Evolutionary conservation across 2,797 vertebrate species (phyloP), one percentile per base, ranked within the genome.

Genomic region (Chrysolophus pictus): DNA sequence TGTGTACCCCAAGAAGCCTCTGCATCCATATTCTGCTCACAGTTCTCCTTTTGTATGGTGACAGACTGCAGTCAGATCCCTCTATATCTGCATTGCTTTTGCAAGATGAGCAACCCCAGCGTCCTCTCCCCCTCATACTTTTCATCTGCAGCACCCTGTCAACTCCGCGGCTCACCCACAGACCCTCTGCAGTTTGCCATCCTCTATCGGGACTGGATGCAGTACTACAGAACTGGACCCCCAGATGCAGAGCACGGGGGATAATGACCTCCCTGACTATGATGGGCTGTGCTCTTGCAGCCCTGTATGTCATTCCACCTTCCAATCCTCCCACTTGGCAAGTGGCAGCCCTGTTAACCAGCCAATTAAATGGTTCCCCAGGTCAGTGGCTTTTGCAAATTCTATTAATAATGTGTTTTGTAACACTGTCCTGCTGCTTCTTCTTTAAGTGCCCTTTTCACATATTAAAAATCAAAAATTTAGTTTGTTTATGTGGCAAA

Each of bases 131-230:
- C 8, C 21, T 44, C 17, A 4, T 0, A 31, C 24, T 7, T 18
- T 0, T 0, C 0, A 3, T 39, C n/a, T 67, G n/a, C 65, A 62
- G 63, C 2, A 6, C 5, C 47, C 58, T 47, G 35, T 11, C 23
- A 26, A 35, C 51, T 24, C 56, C 10, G 24, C 14, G 37, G 22
- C 46, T 69, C 51, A 73, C 17, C 58, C 64, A 35, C 47, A 44
- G 60, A 64, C 21, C 4, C 29, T 47, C 72, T 77, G 39, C 29
- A 80, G 42, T 39, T 67, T 63, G 39, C 22, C 60, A 55, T 14
- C 15, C 64, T 55, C 26, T 31, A 37, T 70, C 47, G 19, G 51
- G 58, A 23, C 28, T 58, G 49, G 44, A 33, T 14, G 19, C 1
- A 3, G 29, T 41, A 29, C 28, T 22, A 35, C 33, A 49, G 44